Evolutionary conservation across 37 sponge, comb jelly and placozoan genomes (phyloP).

Genomic region (Ianthella basta): DNA sequence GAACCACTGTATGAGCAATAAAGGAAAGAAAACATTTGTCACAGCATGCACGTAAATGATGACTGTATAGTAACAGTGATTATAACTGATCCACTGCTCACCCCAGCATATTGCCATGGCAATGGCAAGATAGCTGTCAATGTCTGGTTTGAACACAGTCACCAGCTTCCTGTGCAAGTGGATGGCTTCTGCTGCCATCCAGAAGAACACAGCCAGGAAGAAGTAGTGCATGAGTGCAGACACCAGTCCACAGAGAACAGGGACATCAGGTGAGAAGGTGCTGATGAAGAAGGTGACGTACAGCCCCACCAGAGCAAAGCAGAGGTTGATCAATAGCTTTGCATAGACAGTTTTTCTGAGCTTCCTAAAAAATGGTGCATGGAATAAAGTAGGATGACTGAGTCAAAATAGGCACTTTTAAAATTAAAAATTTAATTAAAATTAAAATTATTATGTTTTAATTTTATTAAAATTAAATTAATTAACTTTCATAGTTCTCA

Average conservation of each 20-base stretch:
- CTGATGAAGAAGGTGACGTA: constrained; percentile 44
- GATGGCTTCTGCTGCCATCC: constrained; percentile 62
- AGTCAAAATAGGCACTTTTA: too few species aligned
- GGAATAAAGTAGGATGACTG: too few species aligned
- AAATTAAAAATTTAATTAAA: too few species aligned
- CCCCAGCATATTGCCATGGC: constrained; percentile 43
- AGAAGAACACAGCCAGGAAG: constrained; percentile 41
- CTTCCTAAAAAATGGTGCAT: constrained; percentile 26
- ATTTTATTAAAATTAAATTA: too few species aligned
- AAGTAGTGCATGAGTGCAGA: constrained; percentile 56
- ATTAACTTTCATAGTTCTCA: too few species aligned
- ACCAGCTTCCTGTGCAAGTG: constrained; percentile 52
- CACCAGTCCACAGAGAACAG: constrained; percentile 22
- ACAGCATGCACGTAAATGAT: too few species aligned
- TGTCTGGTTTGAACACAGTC: constrained; percentile 23
- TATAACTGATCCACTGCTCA: constrained; percentile 20
- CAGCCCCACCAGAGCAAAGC: constrained; percentile 45
- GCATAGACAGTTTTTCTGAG: constrained; percentile 38
- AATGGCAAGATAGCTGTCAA: constrained; percentile 27
- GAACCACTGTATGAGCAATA: not conserved
- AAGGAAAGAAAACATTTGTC: not conserved
- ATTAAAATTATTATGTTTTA: too few species aligned
- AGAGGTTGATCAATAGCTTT: constrained; percentile 61
- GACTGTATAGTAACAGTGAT: too few species aligned
- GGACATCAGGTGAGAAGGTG: not conserved